Evolutionary conservation across 2,888 invertebrate species (phyloP).

Genomic region (Euzetes globulus): DNA sequence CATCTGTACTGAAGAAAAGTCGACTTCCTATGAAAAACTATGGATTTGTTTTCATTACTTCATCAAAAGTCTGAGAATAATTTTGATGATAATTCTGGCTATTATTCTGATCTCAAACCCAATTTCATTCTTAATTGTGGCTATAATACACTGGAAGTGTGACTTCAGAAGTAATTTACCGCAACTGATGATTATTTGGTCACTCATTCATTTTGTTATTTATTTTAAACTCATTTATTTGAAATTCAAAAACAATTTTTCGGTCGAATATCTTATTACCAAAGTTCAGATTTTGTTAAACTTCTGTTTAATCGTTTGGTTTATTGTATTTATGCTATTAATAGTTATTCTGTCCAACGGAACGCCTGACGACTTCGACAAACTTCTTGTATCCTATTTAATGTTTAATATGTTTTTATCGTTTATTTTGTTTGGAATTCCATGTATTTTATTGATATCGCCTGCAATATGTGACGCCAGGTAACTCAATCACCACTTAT

Average conservation of each 20-base stretch:
- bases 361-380: neutral
- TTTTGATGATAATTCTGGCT: neutral
- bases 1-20: neutral
- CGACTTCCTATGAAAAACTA: neutral
- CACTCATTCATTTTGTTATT: neutral
- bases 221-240: neutral
- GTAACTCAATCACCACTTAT: no score
- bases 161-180: neutral
- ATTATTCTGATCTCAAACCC: neutral
- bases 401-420: neutral
- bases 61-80: neutral
- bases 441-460: neutral
- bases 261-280: neutral
- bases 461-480: neutral
- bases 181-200: neutral
- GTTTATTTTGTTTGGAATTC: neutral
- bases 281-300: neutral
- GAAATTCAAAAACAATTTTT: neutral
- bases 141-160: neutral
- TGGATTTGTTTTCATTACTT: neutral
- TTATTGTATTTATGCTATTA: neutral
- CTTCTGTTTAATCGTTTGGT: neutral
- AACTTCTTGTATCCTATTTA: neutral
- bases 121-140: neutral
- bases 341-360: neutral